Evolutionary conservation across 2,797 vertebrate species (phyloP).

Genomic region (Odontamblyopus lacepedii): DNA sequence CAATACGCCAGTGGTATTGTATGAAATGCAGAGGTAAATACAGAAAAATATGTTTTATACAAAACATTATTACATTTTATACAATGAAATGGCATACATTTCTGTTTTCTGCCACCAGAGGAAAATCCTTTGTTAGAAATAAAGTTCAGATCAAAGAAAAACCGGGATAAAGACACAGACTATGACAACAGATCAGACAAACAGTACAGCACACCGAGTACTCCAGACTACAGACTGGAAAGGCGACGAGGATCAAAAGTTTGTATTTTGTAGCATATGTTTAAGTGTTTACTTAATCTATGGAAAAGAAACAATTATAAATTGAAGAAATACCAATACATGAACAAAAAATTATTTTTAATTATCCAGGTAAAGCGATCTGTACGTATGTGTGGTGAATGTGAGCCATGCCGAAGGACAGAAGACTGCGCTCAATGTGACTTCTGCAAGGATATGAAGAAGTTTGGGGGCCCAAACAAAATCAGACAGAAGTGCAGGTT

Average conservation of each 20-base stretch:
- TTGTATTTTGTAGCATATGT: slow-evolving; percentile 20
- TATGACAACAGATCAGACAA: slow-evolving; percentile 72
- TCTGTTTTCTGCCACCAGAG: slow-evolving; percentile 62
- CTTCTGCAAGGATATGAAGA: slow-evolving; percentile 98
- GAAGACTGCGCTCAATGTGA: slow-evolving; percentile 94
- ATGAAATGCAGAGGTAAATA: slow-evolving; percentile 84
- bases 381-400: slow-evolving; percentile 94
- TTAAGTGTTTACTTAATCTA: not conserved
- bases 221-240: slow-evolving; percentile 79
- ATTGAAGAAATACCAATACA: not conserved
- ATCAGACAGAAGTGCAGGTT: slow-evolving; percentile 95
- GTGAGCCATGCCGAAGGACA: slow-evolving; percentile 89
- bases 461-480: slow-evolving; percentile 96
- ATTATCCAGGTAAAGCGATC: slow-evolving; percentile 87
- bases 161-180: slow-evolving; percentile 81
- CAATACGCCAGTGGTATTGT: slow-evolving; percentile 94
- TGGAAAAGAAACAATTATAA: too few species aligned
- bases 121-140: slow-evolving; percentile 86
- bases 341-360: not conserved
- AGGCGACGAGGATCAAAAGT: slow-evolving; percentile 81
- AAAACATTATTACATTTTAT: not conserved
- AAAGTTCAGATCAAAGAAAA: slow-evolving; percentile 89
- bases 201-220: slow-evolving; percentile 74
- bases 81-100: not conserved
- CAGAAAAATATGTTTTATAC: not conserved